A percentile compares a stretch with the other conserved stretches of the same genome.
Evolutionary conservation across 2,113 vertebrate genomes (phyloP).

Genomic region (Glaucomys volans): DNA sequence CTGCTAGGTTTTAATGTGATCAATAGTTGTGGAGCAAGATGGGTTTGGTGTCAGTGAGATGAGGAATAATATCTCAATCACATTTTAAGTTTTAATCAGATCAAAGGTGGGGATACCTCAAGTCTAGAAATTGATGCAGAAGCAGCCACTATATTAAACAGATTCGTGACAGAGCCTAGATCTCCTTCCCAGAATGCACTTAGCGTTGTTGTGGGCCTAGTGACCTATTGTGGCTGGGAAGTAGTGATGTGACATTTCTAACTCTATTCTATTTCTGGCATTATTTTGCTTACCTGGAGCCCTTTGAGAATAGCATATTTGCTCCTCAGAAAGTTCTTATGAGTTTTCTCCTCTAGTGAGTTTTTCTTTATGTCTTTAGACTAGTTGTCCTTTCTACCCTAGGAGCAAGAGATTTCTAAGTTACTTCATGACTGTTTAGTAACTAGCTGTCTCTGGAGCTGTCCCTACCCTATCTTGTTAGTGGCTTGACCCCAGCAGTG

Average conservation of each 20-base stretch:
- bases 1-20: not conserved
- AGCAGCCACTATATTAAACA: not conserved
- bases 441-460: not conserved
- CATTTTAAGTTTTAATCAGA: not conserved
- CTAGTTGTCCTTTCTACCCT: too few relatives aligned
- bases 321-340: not conserved
- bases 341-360: not conserved
- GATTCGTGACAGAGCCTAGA: not conserved
- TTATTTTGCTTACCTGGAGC: not conserved
- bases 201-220: too few relatives aligned
- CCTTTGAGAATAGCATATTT: not conserved
- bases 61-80: not conserved
- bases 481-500: not conserved
- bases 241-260: not conserved
- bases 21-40: not conserved
- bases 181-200: not conserved
- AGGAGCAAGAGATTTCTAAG: not conserved
- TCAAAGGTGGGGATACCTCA: not conserved
- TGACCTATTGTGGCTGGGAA: not conserved
- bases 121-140: not conserved
- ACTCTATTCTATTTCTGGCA: not conserved
- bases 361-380: not conserved
- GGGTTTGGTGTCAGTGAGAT: not conserved
- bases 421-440: not conserved
- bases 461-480: not conserved